Base-by-base conservation (phyloP, 2,797 vertebrate genomes). In the Tokudaia tokunoshimensis region DNA sequence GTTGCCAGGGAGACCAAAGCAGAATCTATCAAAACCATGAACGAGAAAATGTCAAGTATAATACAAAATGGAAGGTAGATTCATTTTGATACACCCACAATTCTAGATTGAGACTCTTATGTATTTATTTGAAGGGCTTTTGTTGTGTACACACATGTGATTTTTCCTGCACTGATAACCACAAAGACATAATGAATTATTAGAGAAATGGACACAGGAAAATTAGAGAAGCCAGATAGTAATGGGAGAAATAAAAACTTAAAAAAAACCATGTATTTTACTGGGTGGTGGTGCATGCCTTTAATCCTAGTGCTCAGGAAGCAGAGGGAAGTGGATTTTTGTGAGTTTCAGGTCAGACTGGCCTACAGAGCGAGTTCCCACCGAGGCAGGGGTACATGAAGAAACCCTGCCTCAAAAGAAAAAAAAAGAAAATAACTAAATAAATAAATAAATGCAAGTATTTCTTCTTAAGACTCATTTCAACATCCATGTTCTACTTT, bases 1-100 rank as follows among this genome's bases (percentile, higher is more conserved):
- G 26, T 81, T 92, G 41, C 50, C 88, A 81, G 24, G 84, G 95
- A 92, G 75, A 94, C 44, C 4, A 9, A 80, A 92, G 84, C 55
- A 31, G 31, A 59, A 37, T 57, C 88, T 67, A 50, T 81, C 76
- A 93, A 79, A 79, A 26, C 59, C 65, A 79, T 59, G 20, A 87
- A 76, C 37, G 37, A 14, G 79, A 88, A 94, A 88, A 50, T 93
- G 52, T 80, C 78, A 59, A 81, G 12, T 41, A 59, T 72, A 50
- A 89, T 63, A 61, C 44, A 88, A 94, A 81, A 74, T 72, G 52
- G 65, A 80, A 44, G 37, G 13, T 47, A 79, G 84, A 29, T 47
- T 24, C 47, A 93, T 79, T 86, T 61, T 65, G 29, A 79, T 86
- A 20, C 59, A 34, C 26, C 50, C 29, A 74, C 29, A 88, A 13